Base-by-base conservation (phyloP, 2,888 invertebrate genomes). In the Macropis europaea region DNA sequence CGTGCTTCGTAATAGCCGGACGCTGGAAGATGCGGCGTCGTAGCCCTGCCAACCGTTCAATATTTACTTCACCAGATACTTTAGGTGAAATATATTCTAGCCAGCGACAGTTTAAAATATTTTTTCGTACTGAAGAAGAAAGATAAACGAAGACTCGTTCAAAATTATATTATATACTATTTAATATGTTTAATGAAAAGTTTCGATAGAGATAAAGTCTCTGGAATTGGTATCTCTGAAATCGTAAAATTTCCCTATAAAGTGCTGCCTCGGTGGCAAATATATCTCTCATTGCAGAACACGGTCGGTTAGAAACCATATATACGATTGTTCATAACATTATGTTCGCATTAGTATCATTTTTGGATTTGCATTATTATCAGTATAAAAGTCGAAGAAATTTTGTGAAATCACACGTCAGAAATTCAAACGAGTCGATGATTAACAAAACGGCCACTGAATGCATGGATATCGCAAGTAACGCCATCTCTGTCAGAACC, bases 1-100 rank as follows among this genome's bases (percentile, higher is more conserved):
- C 54, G 67, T 77, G 70, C 48, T 71, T 61, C 4, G 40, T 45
- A 28, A 59, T 47, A 38, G 60, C 59, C 28, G 45, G 43, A 69
- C 50, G 82, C 76, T 64, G 48, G 42, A 54, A 69, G 68, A 72
- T 71, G 38, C 76, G 73, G 77, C 75, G 83, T 63, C 73, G 26
- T 38, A 0, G 15, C 42, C 2, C 17, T 73, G 48, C 73, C 73
- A 74, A 74, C 50, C 17, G 63, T 54, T 1, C 5, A 3, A 42
- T 11, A 24, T 28, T 19, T 28, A 2, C 28, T 45, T 32, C n/a
- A 32, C 24, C 7, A 15, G 6, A 32, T 28, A 34, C n/a, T 17
- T 38, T 24, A 15, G 9, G 0, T 6, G 0, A 7, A n/a, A 5
- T 7, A 40, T 11, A 7, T 11, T 36, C 6, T 6, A 17, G 7